Evolutionary conservation across 23 tunicate species (phyloP), one percentile per base, ranked within the genome.

Genomic region (Diplosoma virens): DNA sequence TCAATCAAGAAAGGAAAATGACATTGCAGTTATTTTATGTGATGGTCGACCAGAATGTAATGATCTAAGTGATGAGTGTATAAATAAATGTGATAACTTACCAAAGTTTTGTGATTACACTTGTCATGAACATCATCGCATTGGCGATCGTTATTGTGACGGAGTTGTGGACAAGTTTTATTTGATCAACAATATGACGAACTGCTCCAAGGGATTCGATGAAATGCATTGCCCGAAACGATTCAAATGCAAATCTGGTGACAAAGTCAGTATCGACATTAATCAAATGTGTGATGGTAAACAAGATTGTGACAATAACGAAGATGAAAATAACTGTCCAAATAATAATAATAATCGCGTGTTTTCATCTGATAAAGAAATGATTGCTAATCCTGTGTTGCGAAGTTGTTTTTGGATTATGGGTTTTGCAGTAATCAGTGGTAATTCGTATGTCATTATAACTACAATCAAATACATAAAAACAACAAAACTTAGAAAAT

Each of bases 271-370:
- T 27, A 68, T 68, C 5, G 30, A 27, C 4, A 5, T 17, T 34
- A 20, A 25, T 6, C 5, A 2, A 6, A 11, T 16, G 16, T 74
- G 82, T 0, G 95, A 87, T 37, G 95, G 86, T 5, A 54, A 68
- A 24, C 22, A 16, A 23, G 95, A 87, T 32, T 87, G 95, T 55
- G 65, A 29, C 37, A 74, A 69, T 54, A 83, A 83, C 5, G 47
- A 46, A 0, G 95, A 87, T 33, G 95, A 87, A 76, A 71, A 76
- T 65, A 77, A n/a, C n/a, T n/a, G n/a, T n/a, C n/a, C n/a, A n/a
- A n/a, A n/a, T n/a, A n/a, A n/a, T 79, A 1, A 64, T 60, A 32
- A n/a, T n/a, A n/a, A n/a, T n/a, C 34, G 47, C 30, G 23, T 27
- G 1, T 64, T 87, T 37, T 87, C 93, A 1, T 87, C 93, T 2